Evolutionary conservation across 2,797 vertebrate genomes (phyloP).

Genomic region (Pelodytes ibericus): DNA sequence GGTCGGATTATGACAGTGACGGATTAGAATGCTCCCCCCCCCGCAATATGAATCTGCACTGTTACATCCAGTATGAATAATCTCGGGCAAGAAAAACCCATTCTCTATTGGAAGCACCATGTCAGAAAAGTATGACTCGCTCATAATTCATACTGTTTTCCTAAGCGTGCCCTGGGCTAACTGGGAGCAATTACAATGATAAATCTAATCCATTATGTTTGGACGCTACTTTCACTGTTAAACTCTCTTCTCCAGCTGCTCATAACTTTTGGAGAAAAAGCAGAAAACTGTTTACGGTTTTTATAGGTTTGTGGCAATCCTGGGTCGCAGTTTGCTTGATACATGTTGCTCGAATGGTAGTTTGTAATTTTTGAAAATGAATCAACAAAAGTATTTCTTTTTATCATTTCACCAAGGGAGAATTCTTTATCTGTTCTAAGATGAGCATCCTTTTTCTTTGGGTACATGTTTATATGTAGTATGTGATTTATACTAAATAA

Average conservation of each 20-base stretch:
- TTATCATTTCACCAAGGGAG: too few species aligned
- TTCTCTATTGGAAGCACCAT: constrained; percentile 18
- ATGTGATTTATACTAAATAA: too few species aligned
- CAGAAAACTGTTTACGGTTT: not conserved
- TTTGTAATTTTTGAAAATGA: constrained; percentile 21
- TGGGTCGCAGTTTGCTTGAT: constrained; percentile 28
- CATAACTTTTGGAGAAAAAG: constrained; percentile 27
- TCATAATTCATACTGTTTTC: constrained; percentile 51
- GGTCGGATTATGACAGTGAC: constrained; percentile 22
- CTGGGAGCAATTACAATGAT: constrained; percentile 53
- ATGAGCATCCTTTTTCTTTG: too few species aligned
- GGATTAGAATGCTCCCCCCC: constrained; percentile 10
- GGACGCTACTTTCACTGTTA: constrained; percentile 28
- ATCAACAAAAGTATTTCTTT: constrained; percentile 9
- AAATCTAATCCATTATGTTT: constrained; percentile 47
- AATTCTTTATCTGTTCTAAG: too few species aligned
- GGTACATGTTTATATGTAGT: too few species aligned
- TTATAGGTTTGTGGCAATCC: constrained; percentile 23
- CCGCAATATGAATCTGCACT: constrained; percentile 3
- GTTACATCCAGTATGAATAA: constrained; percentile 30
- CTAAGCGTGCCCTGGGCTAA: constrained; percentile 36
- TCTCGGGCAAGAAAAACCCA: not conserved
- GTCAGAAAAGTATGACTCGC: constrained; percentile 30
- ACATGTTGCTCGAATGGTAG: constrained; percentile 12
- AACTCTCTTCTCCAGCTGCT: constrained; percentile 26